phyloP scores from a whole-genome alignment of 2,888 invertebrate genomes.

The Tachina grossa region DNA sequence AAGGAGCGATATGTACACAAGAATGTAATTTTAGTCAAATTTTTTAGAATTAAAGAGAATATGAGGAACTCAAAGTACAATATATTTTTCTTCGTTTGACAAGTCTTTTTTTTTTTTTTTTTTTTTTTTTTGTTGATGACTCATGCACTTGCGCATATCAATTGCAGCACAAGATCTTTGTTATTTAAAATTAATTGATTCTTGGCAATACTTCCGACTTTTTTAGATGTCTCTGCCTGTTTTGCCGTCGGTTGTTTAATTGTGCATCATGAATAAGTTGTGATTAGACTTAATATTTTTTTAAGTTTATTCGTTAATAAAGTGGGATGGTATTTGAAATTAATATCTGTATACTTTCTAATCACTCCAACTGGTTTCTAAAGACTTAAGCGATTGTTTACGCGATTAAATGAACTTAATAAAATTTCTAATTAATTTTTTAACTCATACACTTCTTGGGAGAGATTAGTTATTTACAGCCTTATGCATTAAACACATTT shows the following conservation, averaged over 20 bases:
- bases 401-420: not conserved
- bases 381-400: slow-evolving; percentile 6
- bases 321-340: slow-evolving; percentile 11
- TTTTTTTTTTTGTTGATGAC: not conserved
- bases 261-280: slow-evolving; percentile 5
- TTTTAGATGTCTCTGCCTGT: not conserved
- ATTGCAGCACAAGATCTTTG: not conserved
- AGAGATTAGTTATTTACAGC: too few relatives aligned
- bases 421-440: slow-evolving; percentile 1
- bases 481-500: too few relatives aligned
- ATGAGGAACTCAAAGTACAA: not conserved
- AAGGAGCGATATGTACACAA: too few relatives aligned
- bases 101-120: too few relatives aligned
- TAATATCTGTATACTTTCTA: slow-evolving; percentile 2
- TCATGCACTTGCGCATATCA: slow-evolving; percentile 10
- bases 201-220: slow-evolving; percentile 24
- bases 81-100: too few relatives aligned
- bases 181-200: not conserved
- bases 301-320: too few relatives aligned
- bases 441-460: not conserved
- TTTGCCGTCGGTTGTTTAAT: not conserved
- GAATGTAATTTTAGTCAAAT: too few relatives aligned
- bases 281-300: not conserved
- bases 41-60: too few relatives aligned
- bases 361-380: slow-evolving; percentile 10